These are phyloP conservation scores for Pelagia noctiluca DNA, from an alignment of 30 jellyfish, hydroid and myxozoan species.

Conservation along the genomic window DNA sequence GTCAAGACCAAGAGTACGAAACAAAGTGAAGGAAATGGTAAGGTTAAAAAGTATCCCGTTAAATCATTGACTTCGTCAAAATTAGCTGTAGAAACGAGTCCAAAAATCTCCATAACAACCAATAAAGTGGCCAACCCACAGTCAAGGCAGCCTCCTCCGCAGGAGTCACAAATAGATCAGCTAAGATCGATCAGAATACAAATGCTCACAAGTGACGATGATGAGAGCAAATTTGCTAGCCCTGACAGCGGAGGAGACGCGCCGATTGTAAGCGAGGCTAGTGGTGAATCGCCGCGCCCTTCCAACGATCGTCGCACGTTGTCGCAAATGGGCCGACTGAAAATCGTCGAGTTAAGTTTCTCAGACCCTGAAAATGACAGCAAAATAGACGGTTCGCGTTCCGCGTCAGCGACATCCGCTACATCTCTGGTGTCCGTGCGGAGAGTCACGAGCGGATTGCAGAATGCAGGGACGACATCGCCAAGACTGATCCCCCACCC, in stretches of 20 bases:
- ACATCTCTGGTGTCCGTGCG: conserved; percentile 36
- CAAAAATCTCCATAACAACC: no score
- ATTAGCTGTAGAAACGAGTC: no score
- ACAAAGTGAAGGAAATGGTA: no score
- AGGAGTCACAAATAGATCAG: background rate
- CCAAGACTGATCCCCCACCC: conserved; percentile 39
- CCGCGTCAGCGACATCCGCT: background rate
- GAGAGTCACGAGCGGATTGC: conserved; percentile 61
- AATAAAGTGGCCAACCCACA: background rate
- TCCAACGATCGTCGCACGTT: conserved; percentile 56
- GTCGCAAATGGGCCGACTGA: conserved; percentile 82
- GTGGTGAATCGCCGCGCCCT: conserved; percentile 36
- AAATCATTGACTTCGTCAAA: no score
- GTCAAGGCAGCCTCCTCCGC: conserved; percentile 17
- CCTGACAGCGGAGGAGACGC: conserved; percentile 59
- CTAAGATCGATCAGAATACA: conserved; percentile 49
- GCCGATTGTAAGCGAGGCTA: conserved; percentile 57
- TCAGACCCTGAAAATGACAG: conserved; percentile 78
- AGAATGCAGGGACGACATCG: background rate
- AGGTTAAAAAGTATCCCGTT: no score
- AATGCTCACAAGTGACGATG: conserved; percentile 69
- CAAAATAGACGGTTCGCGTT: conserved; percentile 30
- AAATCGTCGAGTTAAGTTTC: conserved; percentile 76
- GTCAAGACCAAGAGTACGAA: no score
- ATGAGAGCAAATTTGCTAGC: conserved; percentile 26